These are phyloP conservation scores for Heteronetta atricapilla DNA, from an alignment of 2,113 vertebrate species.

Conservation along the genomic window DNA sequence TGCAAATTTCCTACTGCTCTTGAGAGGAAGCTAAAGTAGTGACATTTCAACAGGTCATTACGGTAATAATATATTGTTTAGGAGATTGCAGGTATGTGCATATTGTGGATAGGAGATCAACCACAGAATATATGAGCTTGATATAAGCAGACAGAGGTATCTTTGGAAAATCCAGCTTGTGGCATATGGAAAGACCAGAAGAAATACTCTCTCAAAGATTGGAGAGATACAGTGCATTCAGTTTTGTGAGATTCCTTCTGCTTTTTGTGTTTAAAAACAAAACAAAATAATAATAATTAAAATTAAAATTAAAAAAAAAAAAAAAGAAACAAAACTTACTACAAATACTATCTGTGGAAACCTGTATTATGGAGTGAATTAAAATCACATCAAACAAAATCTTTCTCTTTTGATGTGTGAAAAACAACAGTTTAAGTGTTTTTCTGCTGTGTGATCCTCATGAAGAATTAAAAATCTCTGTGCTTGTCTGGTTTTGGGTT, in stretches of 20 bases:
- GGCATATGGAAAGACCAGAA: background rate
- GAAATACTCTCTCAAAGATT: background rate
- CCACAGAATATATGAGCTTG: background rate
- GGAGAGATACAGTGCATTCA: background rate
- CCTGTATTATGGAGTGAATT: background rate
- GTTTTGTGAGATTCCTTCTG: background rate
- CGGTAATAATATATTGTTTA: accelerated
- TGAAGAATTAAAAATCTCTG: background rate
- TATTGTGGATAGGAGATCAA: background rate
- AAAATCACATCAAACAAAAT: accelerated
- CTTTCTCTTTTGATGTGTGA: background rate
- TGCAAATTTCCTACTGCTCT: background rate
- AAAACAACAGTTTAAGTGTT: background rate
- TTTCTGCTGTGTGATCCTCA: background rate
- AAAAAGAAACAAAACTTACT: background rate
- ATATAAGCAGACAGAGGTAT: background rate
- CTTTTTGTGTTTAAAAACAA: background rate
- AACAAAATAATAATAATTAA: background rate
- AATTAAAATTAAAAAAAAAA: too few relatives aligned
- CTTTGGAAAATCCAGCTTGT: background rate
- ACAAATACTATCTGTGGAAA: background rate
- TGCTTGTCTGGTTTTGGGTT: background rate
- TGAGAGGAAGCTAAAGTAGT: background rate
- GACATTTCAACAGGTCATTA: background rate
- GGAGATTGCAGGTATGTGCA: background rate